Evolutionary conservation across 2,113 vertebrate species (phyloP).

Genomic region (Pavo muticus): DNA sequence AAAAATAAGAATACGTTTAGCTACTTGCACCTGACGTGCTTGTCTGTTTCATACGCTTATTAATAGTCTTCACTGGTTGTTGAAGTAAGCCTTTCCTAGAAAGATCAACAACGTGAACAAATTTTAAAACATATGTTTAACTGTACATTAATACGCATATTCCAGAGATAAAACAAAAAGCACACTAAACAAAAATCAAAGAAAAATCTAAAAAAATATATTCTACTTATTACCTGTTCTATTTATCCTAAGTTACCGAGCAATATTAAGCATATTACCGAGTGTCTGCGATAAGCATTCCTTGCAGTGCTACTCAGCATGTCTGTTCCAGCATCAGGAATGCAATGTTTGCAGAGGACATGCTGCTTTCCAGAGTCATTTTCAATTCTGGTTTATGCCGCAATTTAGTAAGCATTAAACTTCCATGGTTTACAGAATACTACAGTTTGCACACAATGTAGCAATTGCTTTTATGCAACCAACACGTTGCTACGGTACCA

Average conservation of each 20-base stretch:
- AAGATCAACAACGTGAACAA: slow-evolving; percentile 31
- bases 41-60: slow-evolving; percentile 15
- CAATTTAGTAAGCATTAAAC: background rate
- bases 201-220: background rate
- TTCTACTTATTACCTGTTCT: background rate
- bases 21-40: slow-evolving; percentile 72
- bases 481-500: background rate
- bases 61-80: slow-evolving; percentile 31
- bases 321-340: background rate
- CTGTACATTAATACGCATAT: background rate
- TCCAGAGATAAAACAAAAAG: background rate
- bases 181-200: background rate
- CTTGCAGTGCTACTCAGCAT: background rate
- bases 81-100: slow-evolving; percentile 64
- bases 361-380: background rate
- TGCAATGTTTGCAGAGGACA: background rate
- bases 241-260: background rate
- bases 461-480: background rate
- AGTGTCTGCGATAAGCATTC: background rate
- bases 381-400: background rate
- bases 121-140: background rate
- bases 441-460: background rate
- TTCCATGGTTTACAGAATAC: background rate
- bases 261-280: background rate
- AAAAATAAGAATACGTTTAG: background rate